Evolutionary conservation across 2,888 invertebrate genomes (phyloP).

Genomic region (Nemapogon koenigi): DNA sequence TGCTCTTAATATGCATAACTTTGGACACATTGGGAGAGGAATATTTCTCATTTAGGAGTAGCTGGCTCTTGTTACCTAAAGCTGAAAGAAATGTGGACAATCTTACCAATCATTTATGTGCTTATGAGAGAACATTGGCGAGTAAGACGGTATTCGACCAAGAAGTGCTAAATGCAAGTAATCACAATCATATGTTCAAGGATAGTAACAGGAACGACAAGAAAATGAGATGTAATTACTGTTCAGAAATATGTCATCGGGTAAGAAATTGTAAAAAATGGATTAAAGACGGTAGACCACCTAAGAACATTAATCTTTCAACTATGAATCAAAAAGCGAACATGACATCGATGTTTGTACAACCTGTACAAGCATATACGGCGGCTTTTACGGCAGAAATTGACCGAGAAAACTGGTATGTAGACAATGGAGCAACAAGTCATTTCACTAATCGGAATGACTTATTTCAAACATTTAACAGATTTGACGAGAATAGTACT

Average conservation of each 20-base stretch:
- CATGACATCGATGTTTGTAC: not conserved
- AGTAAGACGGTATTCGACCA: not conserved
- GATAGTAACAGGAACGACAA: not conserved
- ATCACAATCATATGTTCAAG: not conserved
- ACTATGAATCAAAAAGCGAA: not conserved
- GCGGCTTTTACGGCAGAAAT: not conserved
- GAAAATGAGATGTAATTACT: not conserved
- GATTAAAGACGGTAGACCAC: not conserved
- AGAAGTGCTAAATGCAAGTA: constrained; percentile 1
- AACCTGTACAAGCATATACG: not conserved
- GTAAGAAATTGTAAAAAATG: not conserved
- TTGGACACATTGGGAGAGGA: constrained; percentile 7
- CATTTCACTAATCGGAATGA: not conserved
- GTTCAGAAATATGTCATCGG: not conserved
- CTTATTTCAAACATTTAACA: not conserved
- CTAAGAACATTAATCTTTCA: no score
- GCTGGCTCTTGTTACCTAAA: constrained; percentile 9
- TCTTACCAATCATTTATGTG: constrained; percentile 8
- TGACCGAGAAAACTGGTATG: not conserved
- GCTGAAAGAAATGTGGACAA: constrained; percentile 6
- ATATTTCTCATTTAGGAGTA: constrained; percentile 8
- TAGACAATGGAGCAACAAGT: not conserved
- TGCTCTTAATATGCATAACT: constrained; percentile 9
- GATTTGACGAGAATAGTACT: not conserved
- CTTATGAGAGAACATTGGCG: constrained; percentile 6